Base-by-base conservation (phyloP, 2,797 vertebrate species). In the Adelosebastes latens region DNA sequence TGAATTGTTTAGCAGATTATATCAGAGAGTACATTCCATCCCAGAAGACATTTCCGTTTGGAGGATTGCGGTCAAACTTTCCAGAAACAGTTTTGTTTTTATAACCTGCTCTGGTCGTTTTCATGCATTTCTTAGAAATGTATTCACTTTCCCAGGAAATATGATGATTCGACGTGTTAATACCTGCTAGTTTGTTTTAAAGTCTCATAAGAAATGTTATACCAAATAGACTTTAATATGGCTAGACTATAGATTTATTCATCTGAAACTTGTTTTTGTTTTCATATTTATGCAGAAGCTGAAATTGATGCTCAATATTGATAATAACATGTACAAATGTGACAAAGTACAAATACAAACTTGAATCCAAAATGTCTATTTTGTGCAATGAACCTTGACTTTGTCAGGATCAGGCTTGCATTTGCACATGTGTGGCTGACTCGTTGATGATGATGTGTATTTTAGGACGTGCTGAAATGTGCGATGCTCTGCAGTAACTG, bases 401-500 rank as follows among this genome's bases (percentile, higher is more conserved):
- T 76, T 62, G 10, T 39, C 69, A 49, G 32, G 22, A 49, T 74
- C 46, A 60, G 36, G 42, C 36, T 34, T 32, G 11, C 11, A 58
- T 70, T 70, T 60, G 8, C 59, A 56, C 4, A 1, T 69, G 22
- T 67, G 60, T 39, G 5, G 8, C 56, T 31, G 49, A 72, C 12
- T 3, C 1, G 34, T 46, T 72, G 55, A 75, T 27, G 2, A 53
- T 16, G 5, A 27, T 55, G 25, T 87, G 65, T 81, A 83, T 84
- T 88, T 91, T 59, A 53, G 74, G 60, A 67, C 52, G 59, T 83
- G 84, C 82, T 83, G 75, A 81, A 69, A 49, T 31, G 63, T 74
- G 63, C 79, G 82, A 75, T 80, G 34, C 46, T 59, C 31, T 32
- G 71, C 32, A 65, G 69, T 72, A 75, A 64, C 39, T 82, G 65